Conservation (phyloP, 2,888 invertebrate species). For the Protodeltote pygarga region DNA sequence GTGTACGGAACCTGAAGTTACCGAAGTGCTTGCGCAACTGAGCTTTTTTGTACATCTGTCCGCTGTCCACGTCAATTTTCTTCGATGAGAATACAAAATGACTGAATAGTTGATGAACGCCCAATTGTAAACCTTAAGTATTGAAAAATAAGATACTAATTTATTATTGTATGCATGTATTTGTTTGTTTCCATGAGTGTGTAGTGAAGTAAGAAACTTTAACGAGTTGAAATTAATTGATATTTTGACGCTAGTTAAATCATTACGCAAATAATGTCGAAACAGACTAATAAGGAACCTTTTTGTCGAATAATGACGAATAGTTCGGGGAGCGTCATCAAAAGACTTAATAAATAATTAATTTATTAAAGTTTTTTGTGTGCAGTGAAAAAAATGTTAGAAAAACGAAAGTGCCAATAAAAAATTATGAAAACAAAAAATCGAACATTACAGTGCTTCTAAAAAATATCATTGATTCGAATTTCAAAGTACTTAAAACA, state of each 20-base stretch:
- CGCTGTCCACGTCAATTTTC: slow-evolving; percentile 74
- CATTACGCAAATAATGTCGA: slow-evolving; percentile 51
- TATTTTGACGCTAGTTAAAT: slow-evolving; percentile 66
- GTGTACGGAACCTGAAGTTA: slow-evolving; percentile 41
- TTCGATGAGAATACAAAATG: slow-evolving; percentile 75
- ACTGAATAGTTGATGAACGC: slow-evolving; percentile 13
- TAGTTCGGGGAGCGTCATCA: slow-evolving; percentile 32
- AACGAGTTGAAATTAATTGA: slow-evolving; percentile 75
- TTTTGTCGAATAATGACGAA: slow-evolving; percentile 39
- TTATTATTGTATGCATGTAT: slow-evolving; percentile 11
- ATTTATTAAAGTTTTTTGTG: slow-evolving; percentile 5
- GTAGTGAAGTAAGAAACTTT: slow-evolving; percentile 64
- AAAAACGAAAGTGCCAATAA: slow-evolving; percentile 10
- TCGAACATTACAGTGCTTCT: not conserved
- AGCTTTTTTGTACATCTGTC: slow-evolving; percentile 51
- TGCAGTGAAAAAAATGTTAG: slow-evolving; percentile 1
- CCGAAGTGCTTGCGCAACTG: slow-evolving; percentile 27
- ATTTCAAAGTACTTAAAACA: not conserved
- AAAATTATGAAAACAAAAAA: slow-evolving; percentile 7
- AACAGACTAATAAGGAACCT: slow-evolving; percentile 50
- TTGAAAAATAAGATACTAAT: slow-evolving; percentile 24
- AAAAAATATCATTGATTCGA: slow-evolving; percentile 1
- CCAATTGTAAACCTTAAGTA: slow-evolving; percentile 40
- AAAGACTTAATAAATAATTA: slow-evolving; percentile 11
- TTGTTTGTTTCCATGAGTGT: slow-evolving; percentile 33